Conservation (phyloP, 2,888 invertebrate genomes). For the Limnephilus auricula region DNA sequence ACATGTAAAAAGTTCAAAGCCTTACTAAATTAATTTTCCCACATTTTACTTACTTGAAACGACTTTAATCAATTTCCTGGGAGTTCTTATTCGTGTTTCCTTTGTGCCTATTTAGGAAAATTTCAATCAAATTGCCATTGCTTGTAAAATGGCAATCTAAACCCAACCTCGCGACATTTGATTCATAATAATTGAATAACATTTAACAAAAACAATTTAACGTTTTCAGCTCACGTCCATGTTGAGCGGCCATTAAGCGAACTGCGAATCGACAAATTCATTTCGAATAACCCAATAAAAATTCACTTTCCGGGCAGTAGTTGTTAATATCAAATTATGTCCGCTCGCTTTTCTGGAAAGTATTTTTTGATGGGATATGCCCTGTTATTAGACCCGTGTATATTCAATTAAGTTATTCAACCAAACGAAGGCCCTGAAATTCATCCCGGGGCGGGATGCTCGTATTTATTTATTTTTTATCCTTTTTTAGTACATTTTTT, state of each 20-base stretch:
- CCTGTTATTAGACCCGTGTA: slow-evolving; percentile 64
- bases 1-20: background rate
- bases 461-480: background rate
- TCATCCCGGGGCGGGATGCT: slow-evolving; percentile 46
- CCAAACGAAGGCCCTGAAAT: slow-evolving; percentile 58
- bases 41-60: background rate
- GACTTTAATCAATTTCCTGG: background rate
- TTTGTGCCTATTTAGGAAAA: background rate
- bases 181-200: slow-evolving; percentile 36
- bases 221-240: slow-evolving; percentile 45
- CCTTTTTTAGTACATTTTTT: slow-evolving; percentile 36
- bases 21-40: background rate
- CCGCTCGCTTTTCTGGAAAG: slow-evolving; percentile 24
- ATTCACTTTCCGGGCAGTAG: slow-evolving; percentile 54
- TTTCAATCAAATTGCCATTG: background rate
- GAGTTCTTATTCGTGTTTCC: background rate
- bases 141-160: background rate
- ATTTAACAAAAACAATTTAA: slow-evolving; percentile 52
- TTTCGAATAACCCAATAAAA: slow-evolving; percentile 47
- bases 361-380: slow-evolving; percentile 58
- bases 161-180: background rate
- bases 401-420: slow-evolving; percentile 65
- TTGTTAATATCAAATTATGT: slow-evolving; percentile 44
- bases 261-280: slow-evolving; percentile 42
- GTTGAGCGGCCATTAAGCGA: slow-evolving; percentile 45